A percentile compares a stretch with the other conserved stretches of the same genome.
phyloP scores from a whole-genome alignment of 1,140 invertebrate genomes.

The Sycobia sp. region DNA sequence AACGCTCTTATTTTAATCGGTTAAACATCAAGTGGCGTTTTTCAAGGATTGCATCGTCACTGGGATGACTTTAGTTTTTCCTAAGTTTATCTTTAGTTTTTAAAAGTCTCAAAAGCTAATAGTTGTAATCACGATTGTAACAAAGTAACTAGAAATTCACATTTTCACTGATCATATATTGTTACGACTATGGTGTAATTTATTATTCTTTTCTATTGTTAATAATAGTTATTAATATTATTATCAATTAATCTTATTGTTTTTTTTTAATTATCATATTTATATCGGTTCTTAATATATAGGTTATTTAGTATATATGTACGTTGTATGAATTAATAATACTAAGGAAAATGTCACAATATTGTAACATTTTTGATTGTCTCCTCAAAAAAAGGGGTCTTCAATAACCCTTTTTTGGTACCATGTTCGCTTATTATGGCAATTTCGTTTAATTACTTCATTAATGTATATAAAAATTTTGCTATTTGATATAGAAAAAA shows the following conservation, averaged over 20 bases:
- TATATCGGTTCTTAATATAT: constrained; percentile 37
- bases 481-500: constrained; percentile 13
- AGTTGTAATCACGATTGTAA: constrained; percentile 9
- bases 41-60: constrained; percentile 13
- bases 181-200: constrained; percentile 11
- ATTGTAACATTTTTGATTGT: constrained; percentile 62
- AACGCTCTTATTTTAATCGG: constrained; percentile 8
- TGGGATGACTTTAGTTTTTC: neutral
- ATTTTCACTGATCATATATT: neutral
- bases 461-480: constrained; percentile 23
- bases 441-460: constrained; percentile 10
- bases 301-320: constrained; percentile 27
- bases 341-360: constrained; percentile 60
- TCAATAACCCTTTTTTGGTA: constrained; percentile 19
- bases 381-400: constrained; percentile 54
- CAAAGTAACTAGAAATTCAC: constrained; percentile 8
- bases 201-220: constrained; percentile 18
- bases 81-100: constrained; percentile 2
- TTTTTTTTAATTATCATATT: constrained; percentile 36
- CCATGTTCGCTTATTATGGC: constrained; percentile 1
- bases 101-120: too few species aligned
- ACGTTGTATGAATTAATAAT: constrained; percentile 53
- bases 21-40: constrained; percentile 15
- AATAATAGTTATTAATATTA: constrained; percentile 25
- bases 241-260: constrained; percentile 32